phyloP scores from a whole-genome alignment of 1,140 invertebrate species.

The Drusus annulatus region DNA sequence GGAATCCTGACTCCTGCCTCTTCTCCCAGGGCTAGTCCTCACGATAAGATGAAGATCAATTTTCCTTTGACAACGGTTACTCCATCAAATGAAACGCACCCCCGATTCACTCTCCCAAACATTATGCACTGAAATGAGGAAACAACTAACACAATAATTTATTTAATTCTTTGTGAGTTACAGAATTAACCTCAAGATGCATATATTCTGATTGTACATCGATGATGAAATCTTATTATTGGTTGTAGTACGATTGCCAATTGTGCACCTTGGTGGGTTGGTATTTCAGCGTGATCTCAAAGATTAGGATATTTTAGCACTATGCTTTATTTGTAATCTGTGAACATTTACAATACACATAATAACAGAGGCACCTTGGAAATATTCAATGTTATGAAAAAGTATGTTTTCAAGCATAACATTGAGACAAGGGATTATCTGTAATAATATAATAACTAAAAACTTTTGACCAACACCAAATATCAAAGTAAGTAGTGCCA shows the following conservation, averaged over 20 bases:
- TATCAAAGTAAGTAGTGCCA: slow-evolving; percentile 1
- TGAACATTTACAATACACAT: not conserved
- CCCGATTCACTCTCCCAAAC: slow-evolving; percentile 49
- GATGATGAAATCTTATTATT: not conserved
- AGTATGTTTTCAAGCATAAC: slow-evolving; percentile 11
- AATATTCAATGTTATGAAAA: slow-evolving; percentile 23
- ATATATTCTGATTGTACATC: not conserved
- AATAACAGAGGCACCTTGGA: not conserved
- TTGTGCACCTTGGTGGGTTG: not conserved
- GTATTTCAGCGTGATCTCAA: slow-evolving; percentile 15
- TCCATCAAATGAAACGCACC: slow-evolving; percentile 51
- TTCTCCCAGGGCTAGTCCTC: slow-evolving; percentile 45
- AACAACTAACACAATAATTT: not conserved
- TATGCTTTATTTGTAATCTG: slow-evolving; percentile 20
- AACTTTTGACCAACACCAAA: slow-evolving; percentile 7
- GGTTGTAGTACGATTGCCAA: slow-evolving; percentile 6
- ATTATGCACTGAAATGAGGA: slow-evolving; percentile 33
- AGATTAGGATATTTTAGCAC: slow-evolving; percentile 8
- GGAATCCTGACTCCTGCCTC: slow-evolving; percentile 52
- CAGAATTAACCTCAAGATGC: not conserved
- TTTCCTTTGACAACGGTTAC: slow-evolving; percentile 60
- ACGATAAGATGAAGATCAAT: slow-evolving; percentile 27
- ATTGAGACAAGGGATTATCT: not conserved
- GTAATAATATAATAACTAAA: not conserved
- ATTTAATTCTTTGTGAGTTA: not conserved